A percentile compares a stretch with the other conserved stretches of the same genome.
These are phyloP conservation scores for Therioaphis trifolii DNA, from an alignment of 2,888 invertebrate species.

Conservation along the genomic window DNA sequence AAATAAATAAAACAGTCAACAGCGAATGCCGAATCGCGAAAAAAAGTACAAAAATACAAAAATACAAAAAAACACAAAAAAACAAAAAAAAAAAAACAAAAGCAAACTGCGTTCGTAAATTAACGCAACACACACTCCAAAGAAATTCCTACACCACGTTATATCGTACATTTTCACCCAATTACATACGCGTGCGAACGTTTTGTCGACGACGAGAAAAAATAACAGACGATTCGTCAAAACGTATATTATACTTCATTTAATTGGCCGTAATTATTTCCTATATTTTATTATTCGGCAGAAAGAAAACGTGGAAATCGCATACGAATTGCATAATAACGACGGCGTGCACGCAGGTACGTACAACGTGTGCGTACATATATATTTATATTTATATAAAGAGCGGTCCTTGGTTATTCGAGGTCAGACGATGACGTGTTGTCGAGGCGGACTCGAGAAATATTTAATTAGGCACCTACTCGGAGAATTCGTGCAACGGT, in stretches of 20 bases:
- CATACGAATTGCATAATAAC: not conserved
- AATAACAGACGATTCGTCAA: not conserved
- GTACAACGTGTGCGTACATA: too few relatives aligned
- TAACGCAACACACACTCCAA: not conserved
- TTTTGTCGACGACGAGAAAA: not conserved
- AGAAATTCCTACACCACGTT: not conserved
- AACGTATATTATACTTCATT: not conserved
- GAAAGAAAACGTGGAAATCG: not conserved
- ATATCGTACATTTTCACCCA: not conserved
- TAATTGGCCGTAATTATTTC: not conserved
- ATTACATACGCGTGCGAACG: not conserved
- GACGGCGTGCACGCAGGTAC: too few relatives aligned
- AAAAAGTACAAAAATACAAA: not conserved
- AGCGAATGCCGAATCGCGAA: not conserved
- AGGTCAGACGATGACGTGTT: not conserved
- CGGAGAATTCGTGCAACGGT: too few relatives aligned
- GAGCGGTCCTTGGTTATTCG: not conserved
- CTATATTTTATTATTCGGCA: not conserved
- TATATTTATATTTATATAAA: too few relatives aligned
- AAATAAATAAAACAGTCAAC: slow-evolving; percentile 20
- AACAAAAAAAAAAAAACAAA: not conserved
- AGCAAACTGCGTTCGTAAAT: not conserved
- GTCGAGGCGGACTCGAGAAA: too few relatives aligned
- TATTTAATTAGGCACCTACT: too few relatives aligned
- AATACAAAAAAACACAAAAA: not conserved